Evolutionary conservation across 2,797 vertebrate species (phyloP).

Genomic region (Caiman crocodilus): DNA sequence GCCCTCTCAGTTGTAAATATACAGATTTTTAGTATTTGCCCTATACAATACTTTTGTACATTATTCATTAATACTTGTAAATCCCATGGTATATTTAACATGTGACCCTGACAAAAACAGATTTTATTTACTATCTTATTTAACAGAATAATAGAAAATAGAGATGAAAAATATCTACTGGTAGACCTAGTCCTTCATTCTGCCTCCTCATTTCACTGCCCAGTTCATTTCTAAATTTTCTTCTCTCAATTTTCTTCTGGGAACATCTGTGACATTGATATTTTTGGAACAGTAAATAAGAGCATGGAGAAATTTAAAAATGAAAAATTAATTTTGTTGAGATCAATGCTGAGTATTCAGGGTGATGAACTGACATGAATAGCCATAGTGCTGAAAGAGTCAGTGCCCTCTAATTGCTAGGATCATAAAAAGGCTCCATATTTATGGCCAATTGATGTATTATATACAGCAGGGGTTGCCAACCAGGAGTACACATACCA

Average conservation of each 20-base stretch:
- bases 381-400: constrained; percentile 9
- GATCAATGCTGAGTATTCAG: rapidly evolving
- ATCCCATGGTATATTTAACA: not conserved
- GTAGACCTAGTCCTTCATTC: not conserved
- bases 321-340: constrained; percentile 15
- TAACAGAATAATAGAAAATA: not conserved
- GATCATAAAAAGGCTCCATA: not conserved
- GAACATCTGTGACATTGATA: constrained; percentile 10
- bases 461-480: not conserved
- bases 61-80: constrained; percentile 1
- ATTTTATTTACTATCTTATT: not conserved
- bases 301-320: constrained; percentile 11
- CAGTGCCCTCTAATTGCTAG: not conserved
- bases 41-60: not conserved
- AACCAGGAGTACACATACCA: too few relatives aligned
- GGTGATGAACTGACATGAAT: not conserved
- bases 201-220: not conserved
- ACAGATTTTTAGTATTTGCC: not conserved
- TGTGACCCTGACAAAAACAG: not conserved
- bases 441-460: constrained; percentile 30
- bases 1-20: not conserved
- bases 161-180: not conserved
- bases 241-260: not conserved
- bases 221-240: constrained; percentile 28
- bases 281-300: not conserved